A percentile compares a stretch with the other conserved stretches of the same genome.
Evolutionary conservation across 2,888 invertebrate genomes (phyloP).

Genomic region (Pollenia angustigena): DNA sequence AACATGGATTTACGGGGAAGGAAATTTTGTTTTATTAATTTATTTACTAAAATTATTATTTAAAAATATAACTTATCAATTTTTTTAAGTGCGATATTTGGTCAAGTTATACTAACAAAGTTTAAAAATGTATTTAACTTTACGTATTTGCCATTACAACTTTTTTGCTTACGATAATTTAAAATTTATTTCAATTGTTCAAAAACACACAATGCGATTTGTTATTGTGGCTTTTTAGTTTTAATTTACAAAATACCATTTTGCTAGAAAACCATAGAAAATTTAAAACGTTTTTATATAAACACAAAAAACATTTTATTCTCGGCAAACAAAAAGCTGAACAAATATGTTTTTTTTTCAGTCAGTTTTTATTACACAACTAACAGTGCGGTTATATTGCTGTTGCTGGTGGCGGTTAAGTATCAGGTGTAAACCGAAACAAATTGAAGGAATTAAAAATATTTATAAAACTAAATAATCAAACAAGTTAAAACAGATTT

Average conservation of each 20-base stretch:
- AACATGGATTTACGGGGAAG: too few relatives aligned
- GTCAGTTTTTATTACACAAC: slow-evolving; percentile 23
- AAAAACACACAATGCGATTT: slow-evolving; percentile 34
- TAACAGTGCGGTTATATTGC: not conserved
- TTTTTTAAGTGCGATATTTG: too few relatives aligned
- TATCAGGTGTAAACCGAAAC: slow-evolving; percentile 38
- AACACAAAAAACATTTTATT: slow-evolving; percentile 16
- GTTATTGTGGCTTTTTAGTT: slow-evolving; percentile 49
- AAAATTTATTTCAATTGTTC: slow-evolving; percentile 60
- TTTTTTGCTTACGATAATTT: slow-evolving; percentile 27
- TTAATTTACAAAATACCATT: slow-evolving; percentile 47
- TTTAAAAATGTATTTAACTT: too few relatives aligned
- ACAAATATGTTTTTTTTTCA: not conserved
- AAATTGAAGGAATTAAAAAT: slow-evolving; percentile 34
- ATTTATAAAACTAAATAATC: slow-evolving; percentile 35
- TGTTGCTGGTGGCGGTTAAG: slow-evolving; percentile 5
- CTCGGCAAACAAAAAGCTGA: not conserved
- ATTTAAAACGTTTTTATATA: slow-evolving; percentile 29
- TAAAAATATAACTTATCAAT: too few relatives aligned
- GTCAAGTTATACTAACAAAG: too few relatives aligned
- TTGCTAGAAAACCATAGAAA: slow-evolving; percentile 15
- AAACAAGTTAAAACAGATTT: slow-evolving; percentile 11
- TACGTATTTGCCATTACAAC: too few relatives aligned
- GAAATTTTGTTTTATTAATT: too few relatives aligned
- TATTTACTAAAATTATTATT: too few relatives aligned